Percentiles rank a stretch among this genome's conserved stretches.
These are phyloP conservation scores for Mantis religiosa DNA, from an alignment of 2,888 invertebrate species.

Conservation along the genomic window DNA sequence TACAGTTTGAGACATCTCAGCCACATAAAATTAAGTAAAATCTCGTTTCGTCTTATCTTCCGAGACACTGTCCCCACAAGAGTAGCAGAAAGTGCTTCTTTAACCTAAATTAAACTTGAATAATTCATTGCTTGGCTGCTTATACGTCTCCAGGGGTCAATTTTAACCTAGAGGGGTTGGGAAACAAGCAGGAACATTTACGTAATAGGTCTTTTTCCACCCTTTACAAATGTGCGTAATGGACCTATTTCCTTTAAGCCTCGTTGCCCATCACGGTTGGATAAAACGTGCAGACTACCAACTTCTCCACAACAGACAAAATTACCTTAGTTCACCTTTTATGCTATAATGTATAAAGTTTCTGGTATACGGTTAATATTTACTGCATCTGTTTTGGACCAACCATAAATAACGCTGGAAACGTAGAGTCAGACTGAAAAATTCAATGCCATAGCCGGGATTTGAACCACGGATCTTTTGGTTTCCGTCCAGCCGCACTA, in stretches of 20 bases:
- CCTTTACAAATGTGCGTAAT: background rate
- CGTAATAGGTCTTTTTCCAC: background rate
- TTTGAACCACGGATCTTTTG: too few species aligned
- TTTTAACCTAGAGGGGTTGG: background rate
- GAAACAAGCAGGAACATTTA: background rate
- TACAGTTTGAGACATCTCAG: too few species aligned
- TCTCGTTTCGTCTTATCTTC: background rate
- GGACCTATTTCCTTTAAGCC: background rate
- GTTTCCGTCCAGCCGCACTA: too few species aligned
- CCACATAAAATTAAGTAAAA: background rate
- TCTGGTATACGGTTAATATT: too few species aligned
- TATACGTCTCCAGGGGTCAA: background rate
- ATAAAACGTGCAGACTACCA: background rate
- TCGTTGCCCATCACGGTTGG: background rate
- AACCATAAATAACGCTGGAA: too few species aligned
- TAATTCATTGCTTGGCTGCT: slow-evolving; percentile 17
- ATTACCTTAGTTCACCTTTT: background rate
- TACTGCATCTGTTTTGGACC: too few species aligned
- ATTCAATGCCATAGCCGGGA: too few species aligned
- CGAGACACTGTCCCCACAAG: background rate
- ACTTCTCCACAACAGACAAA: background rate
- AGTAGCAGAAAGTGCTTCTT: slow-evolving; percentile 6
- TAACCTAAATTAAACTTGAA: slow-evolving; percentile 21
- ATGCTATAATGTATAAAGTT: too few species aligned
- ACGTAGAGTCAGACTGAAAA: too few species aligned